Percentiles rank a stretch among this genome's conserved stretches.
Evolutionary conservation across 2,797 vertebrate species (phyloP).

Genomic region (Danio choprae): DNA sequence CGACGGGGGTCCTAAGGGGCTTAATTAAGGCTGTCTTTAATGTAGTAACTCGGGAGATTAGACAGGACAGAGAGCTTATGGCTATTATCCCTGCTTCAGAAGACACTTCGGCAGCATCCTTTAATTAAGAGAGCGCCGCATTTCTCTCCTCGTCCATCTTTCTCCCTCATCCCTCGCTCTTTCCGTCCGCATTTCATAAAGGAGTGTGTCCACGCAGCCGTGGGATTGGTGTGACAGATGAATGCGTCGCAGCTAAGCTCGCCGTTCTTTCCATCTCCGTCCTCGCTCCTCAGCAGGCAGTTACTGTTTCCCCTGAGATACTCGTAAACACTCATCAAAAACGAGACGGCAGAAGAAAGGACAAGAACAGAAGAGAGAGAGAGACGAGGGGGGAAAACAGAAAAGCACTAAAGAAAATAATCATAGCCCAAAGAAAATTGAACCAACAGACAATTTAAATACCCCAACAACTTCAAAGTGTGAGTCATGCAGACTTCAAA

Average conservation of each 20-base stretch:
- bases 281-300: conserved; percentile 27
- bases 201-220: conserved; percentile 53
- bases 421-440: conserved; percentile 52
- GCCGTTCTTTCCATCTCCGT: conserved; percentile 48
- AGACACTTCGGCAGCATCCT: conserved; percentile 59
- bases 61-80: conserved; percentile 60
- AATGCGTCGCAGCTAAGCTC: conserved; percentile 60
- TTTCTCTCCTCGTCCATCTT: conserved; percentile 47
- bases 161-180: conserved; percentile 23
- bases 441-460: conserved; percentile 56
- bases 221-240: conserved; percentile 63
- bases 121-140: conserved; percentile 61
- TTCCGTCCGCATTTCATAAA: conserved; percentile 40
- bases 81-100: conserved; percentile 57
- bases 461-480: conserved; percentile 51
- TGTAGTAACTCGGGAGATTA: conserved; percentile 66
- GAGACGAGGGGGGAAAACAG: conserved; percentile 4
- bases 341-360: conserved; percentile 35
- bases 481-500: conserved; percentile 37
- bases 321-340: conserved; percentile 57
- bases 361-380: conserved; percentile 32
- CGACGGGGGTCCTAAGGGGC: conserved; percentile 54
- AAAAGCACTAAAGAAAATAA: conserved; percentile 46
- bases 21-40: conserved; percentile 65
- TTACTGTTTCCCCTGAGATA: conserved; percentile 47